These are phyloP conservation scores for Drosophila sucinea DNA, from an alignment of 1,140 invertebrate species.

Conservation along the genomic window DNA sequence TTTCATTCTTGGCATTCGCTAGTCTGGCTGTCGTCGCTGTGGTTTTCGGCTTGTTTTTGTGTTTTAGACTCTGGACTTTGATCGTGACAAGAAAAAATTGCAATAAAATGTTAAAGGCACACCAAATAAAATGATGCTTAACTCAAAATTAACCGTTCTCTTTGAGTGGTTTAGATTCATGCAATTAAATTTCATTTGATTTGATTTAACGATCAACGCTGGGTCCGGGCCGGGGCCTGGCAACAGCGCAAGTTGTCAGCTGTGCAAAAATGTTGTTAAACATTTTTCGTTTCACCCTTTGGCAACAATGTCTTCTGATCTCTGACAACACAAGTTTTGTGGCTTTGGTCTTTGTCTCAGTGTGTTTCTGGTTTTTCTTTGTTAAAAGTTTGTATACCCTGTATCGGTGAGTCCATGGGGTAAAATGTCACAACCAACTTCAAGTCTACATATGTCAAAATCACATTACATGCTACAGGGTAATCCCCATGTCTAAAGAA, in stretches of 20 bases:
- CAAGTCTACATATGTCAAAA: no score
- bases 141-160: slow-evolving; percentile 9
- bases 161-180: slow-evolving; percentile 4
- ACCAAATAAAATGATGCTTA: slow-evolving; percentile 25
- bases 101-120: slow-evolving; percentile 46
- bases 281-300: slow-evolving; percentile 6
- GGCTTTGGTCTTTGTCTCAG: slow-evolving; percentile 13
- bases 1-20: slow-evolving; percentile 42
- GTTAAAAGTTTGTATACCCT: slow-evolving; percentile 1
- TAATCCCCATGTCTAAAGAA: not conserved
- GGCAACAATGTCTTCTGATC: slow-evolving; percentile 9
- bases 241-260: slow-evolving; percentile 17
- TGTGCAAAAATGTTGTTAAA: slow-evolving; percentile 18
- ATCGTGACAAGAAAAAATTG: slow-evolving; percentile 68
- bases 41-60: slow-evolving; percentile 24
- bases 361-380: slow-evolving; percentile 13
- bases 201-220: not conserved
- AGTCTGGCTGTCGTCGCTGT: slow-evolving; percentile 21
- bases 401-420: not conserved
- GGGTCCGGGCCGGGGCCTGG: slow-evolving; percentile 5
- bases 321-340: not conserved
- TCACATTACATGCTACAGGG: not conserved
- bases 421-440: no score
- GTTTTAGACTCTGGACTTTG: slow-evolving; percentile 64
- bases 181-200: slow-evolving; percentile 8